Percentiles rank a stretch among this genome's conserved stretches.
Evolutionary conservation across 2,888 invertebrate genomes (phyloP).

Genomic region (Rugalucina vietnamica): DNA sequence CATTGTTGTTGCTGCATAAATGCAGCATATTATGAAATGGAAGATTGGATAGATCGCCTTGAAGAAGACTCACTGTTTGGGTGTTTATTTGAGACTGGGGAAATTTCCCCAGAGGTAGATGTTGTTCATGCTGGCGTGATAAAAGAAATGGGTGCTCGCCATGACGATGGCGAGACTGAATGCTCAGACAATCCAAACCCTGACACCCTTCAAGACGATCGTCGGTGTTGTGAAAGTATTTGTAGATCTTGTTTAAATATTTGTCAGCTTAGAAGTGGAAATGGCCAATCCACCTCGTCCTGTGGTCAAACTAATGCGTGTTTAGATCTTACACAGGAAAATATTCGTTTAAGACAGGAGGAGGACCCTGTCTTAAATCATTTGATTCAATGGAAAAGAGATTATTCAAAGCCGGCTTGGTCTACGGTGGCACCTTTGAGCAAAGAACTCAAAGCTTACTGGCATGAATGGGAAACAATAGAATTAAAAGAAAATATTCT

Average conservation of each 20-base stretch:
- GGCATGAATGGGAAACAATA: too few relatives aligned
- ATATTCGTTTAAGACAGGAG: background rate
- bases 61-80: background rate
- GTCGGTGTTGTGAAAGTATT: background rate
- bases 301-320: background rate
- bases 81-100: background rate
- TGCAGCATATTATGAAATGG: background rate
- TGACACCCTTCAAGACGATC: background rate
- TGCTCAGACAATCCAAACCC: background rate
- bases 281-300: background rate
- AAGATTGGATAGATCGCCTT: background rate
- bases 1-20: background rate
- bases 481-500: background rate
- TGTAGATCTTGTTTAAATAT: background rate
- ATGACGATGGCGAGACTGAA: background rate
- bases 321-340: background rate
- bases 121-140: background rate
- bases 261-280: background rate
- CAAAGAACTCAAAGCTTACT: background rate
- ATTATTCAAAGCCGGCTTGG: background rate
- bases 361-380: background rate
- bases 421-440: background rate
- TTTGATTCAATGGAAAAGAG: background rate
- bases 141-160: background rate
- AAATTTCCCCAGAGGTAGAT: background rate